Base-by-base conservation (phyloP, 2,888 invertebrate species). In the Eudasyphora cyanicolor region DNA sequence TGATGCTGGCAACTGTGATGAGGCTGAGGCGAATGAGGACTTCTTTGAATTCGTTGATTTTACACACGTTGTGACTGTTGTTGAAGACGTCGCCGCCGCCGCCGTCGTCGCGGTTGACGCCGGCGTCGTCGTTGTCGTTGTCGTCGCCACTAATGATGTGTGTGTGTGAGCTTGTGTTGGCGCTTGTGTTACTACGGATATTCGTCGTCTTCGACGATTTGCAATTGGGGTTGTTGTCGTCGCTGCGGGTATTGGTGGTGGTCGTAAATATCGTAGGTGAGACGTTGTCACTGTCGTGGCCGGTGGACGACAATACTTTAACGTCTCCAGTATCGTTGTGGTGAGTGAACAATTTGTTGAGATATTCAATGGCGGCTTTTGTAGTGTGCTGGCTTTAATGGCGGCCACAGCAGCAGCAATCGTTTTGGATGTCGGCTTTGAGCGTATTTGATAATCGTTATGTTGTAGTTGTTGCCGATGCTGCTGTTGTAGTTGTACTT, bases 381-480 rank as follows among this genome's bases (percentile, higher is more conserved):
- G 42, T 75, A 84, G 38, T 51, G 76, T 45, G 79, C 76, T 45
- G 49, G 80, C 35, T 82, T 70, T 49, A 69, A 62, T 77, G 19
- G 62, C 49, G 35, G 60, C 57, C 17, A 14, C 35, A 60, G 60
- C 80, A 81, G 86, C 85, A 85, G 85, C 85, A 81, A 86, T 87
- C 76, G 86, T 76, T 71, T 64, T 82, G 60, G 84, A 42, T 84
- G 82, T 79, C 76, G 79, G 70, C 64, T 78, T 29, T 54, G 73
- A 82, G 79, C 83, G 87, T 87, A 84, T 85, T 85, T 85, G 77
- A 67, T 83, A 77, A 73, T 74, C 85, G 84, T 76, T 85, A 82
- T 85, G 86, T 51, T 82, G 82, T 60, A 82, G 82, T 42, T 82
- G 79, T 76, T 79, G 76, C 79, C 81, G 54, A 62, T 85, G 82